Conservation (phyloP, 2,888 invertebrate genomes). For the Caenorhabditis zanzibari region DNA sequence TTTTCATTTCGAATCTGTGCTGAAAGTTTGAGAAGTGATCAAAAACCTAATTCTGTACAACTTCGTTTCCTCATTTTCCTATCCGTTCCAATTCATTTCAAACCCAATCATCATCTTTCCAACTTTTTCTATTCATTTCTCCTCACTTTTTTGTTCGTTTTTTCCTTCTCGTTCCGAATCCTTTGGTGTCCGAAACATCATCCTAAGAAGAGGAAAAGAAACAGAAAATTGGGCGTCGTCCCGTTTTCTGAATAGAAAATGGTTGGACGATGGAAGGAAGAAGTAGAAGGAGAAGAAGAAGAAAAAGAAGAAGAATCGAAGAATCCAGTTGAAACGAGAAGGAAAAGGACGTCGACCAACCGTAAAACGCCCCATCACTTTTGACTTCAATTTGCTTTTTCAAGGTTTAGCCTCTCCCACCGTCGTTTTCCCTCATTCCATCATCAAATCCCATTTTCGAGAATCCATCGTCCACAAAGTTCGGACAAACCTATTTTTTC, state of each 20-base stretch:
- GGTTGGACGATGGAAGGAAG: conserved; percentile 34
- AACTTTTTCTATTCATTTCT: conserved; percentile 16
- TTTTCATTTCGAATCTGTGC: too few relatives aligned
- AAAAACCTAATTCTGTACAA: conserved; percentile 24
- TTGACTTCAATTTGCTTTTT: conserved; percentile 50
- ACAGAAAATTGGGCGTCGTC: conserved; percentile 62
- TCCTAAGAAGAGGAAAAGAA: conserved; percentile 7
- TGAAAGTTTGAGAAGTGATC: background rate
- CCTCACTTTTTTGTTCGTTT: conserved; percentile 13
- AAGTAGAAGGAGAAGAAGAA: conserved; percentile 5
- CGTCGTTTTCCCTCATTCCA: conserved; percentile 4
- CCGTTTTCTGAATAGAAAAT: conserved; percentile 63
- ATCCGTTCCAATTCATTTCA: conserved; percentile 14
- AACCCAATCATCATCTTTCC: conserved; percentile 53
- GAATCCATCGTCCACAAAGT: conserved; percentile 22
- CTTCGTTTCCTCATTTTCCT: background rate
- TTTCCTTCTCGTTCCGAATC: conserved; percentile 41
- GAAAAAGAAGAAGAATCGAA: conserved; percentile 22
- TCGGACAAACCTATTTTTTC: background rate
- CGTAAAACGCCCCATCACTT: conserved; percentile 50
- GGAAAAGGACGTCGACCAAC: conserved; percentile 47
- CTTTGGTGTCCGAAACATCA: conserved; percentile 27
- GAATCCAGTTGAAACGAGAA: conserved; percentile 44
- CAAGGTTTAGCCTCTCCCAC: conserved; percentile 39
- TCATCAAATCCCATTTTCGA: conserved; percentile 26